Evolutionary conservation across 2,113 vertebrate species (phyloP).

Genomic region (Grallaria varia): DNA sequence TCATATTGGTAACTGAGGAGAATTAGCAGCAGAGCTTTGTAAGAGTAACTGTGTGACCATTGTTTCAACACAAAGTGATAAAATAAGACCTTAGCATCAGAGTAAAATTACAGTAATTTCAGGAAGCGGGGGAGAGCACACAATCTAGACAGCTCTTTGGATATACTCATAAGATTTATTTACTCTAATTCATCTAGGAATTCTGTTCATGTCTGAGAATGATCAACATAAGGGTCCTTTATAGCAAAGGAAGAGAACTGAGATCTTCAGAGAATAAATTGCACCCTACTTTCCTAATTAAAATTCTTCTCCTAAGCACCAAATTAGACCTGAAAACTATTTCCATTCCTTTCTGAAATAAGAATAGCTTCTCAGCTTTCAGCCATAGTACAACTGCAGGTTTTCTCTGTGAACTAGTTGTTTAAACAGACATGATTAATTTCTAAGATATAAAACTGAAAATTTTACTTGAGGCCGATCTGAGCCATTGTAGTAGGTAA

Average conservation of each 20-base stretch:
- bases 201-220: neutral
- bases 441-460: neutral
- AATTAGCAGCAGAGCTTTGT: neutral
- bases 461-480: neutral
- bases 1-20: neutral
- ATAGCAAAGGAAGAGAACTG: neutral
- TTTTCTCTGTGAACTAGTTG: neutral
- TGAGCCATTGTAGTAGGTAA: neutral
- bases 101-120: neutral
- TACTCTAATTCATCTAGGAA: neutral
- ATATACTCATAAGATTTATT: neutral
- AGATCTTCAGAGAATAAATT: neutral
- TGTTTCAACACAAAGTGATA: neutral
- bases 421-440: neutral
- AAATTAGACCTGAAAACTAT: neutral
- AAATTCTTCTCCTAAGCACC: neutral
- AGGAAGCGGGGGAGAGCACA: neutral
- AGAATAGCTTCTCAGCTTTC: neutral
- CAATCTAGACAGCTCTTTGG: neutral
- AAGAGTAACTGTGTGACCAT: accelerated
- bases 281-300: neutral
- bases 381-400: neutral
- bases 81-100: neutral
- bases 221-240: neutral
- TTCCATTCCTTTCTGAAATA: neutral